Percentiles rank a stretch among this genome's conserved stretches.
Conservation (phyloP, 2,797 vertebrate genomes). For the Margarornis squamiger region DNA sequence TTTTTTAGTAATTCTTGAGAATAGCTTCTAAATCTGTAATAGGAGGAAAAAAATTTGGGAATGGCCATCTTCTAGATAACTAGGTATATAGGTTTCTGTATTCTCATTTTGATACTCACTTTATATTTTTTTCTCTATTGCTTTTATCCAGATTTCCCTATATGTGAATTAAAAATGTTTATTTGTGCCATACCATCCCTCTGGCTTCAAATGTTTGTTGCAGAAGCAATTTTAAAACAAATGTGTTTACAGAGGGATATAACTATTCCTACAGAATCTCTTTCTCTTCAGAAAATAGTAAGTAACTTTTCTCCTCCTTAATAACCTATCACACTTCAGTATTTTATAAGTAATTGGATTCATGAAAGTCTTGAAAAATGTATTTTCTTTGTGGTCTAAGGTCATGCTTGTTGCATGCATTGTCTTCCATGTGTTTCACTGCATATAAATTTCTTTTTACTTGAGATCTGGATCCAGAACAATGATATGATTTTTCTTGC, state of each 20-base stretch:
- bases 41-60: neutral
- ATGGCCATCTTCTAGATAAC: neutral
- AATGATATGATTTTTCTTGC: neutral
- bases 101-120: neutral
- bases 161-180: slow-evolving; percentile 77
- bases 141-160: slow-evolving; percentile 79
- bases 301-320: slow-evolving; percentile 15
- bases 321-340: neutral
- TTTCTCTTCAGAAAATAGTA: slow-evolving; percentile 91
- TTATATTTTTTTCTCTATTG: neutral
- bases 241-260: slow-evolving; percentile 80
- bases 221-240: slow-evolving; percentile 87
- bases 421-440: neutral
- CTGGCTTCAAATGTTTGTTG: slow-evolving; percentile 87
- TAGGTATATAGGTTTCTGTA: neutral
- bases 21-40: neutral
- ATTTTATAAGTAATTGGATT: neutral
- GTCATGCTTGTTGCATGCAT: neutral
- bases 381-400: neutral
- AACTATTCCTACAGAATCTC: slow-evolving; percentile 73
- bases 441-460: neutral
- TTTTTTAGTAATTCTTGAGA: neutral
- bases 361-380: neutral
- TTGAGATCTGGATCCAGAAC: neutral
- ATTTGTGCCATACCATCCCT: slow-evolving; percentile 81